These are phyloP conservation scores for Tetranychus cinnabarinus DNA, from an alignment of 1,140 invertebrate genomes.

Conservation along the genomic window DNA sequence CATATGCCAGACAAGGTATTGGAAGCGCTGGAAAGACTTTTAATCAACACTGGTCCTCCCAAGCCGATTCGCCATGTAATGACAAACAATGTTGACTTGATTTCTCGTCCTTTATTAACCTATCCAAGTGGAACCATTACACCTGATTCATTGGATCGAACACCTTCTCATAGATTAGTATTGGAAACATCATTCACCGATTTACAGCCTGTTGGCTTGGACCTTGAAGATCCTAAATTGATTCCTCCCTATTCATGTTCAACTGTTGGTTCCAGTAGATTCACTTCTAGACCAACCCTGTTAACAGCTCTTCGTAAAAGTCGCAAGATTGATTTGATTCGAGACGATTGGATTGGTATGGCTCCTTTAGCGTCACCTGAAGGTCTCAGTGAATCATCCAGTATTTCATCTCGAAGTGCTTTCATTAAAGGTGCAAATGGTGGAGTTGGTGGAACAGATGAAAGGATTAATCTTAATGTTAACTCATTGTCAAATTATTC, in stretches of 20 bases:
- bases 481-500: neutral
- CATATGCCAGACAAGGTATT: conserved; percentile 78
- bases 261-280: conserved; percentile 1
- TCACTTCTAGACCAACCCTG: conserved; percentile 6
- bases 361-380: conserved; percentile 63
- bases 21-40: conserved; percentile 44
- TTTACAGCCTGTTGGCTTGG: conserved; percentile 16
- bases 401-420: conserved; percentile 19
- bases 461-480: neutral
- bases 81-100: conserved; percentile 6
- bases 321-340: conserved; percentile 6
- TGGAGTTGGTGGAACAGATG: neutral
- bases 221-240: conserved; percentile 5
- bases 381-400: conserved; percentile 51
- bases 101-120: conserved; percentile 2
- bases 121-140: conserved; percentile 8
- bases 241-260: conserved; percentile 13
- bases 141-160: conserved; percentile 20
- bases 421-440: conserved; percentile 10
- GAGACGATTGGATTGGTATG: conserved; percentile 34
- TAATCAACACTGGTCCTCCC: conserved; percentile 22
- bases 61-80: conserved; percentile 19
- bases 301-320: neutral
- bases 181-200: conserved; percentile 52
- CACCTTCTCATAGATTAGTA: conserved; percentile 32